phyloP scores from a whole-genome alignment of 2,888 invertebrate genomes.

The Netelia melanura region DNA sequence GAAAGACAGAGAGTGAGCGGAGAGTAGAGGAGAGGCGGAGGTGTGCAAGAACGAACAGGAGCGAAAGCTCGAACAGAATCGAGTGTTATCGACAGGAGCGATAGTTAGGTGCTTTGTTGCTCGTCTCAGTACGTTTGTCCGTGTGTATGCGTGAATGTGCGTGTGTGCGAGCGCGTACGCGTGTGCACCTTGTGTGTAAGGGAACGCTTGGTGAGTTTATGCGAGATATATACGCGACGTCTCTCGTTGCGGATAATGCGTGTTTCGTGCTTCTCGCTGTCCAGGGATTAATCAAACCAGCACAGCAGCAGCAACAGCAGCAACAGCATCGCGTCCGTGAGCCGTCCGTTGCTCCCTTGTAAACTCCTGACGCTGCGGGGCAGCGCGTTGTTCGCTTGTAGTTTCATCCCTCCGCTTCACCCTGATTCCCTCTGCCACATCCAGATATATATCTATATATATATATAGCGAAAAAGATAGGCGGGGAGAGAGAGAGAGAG shows the following conservation, averaged over 20 bases:
- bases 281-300: conserved; percentile 69
- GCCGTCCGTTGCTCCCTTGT: conserved; percentile 52
- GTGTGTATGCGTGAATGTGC: conserved; percentile 35
- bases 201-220: conserved; percentile 8
- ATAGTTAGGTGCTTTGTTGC: conserved; percentile 46
- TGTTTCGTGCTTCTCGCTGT: conserved; percentile 66
- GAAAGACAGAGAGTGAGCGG: conserved; percentile 2
- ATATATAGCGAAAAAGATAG: not conserved
- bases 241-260: conserved; percentile 65
- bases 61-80: conserved; percentile 56
- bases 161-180: conserved; percentile 3
- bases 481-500: conserved; percentile 12
- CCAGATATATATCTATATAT: not conserved
- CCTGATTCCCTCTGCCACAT: conserved; percentile 35
- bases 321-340: conserved; percentile 62
- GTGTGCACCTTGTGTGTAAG: not conserved
- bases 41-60: conserved; percentile 17
- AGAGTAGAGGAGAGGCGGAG: not conserved
- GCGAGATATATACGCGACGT: conserved; percentile 51
- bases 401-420: conserved; percentile 22
- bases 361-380: conserved; percentile 38
- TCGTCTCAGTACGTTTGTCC: not conserved
- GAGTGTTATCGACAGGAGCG: conserved; percentile 65
- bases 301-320: conserved; percentile 44
- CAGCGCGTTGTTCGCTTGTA: conserved; percentile 50